Base-by-base conservation (phyloP, 2,113 vertebrate species). In the Nerophis lumbriciformis region DNA sequence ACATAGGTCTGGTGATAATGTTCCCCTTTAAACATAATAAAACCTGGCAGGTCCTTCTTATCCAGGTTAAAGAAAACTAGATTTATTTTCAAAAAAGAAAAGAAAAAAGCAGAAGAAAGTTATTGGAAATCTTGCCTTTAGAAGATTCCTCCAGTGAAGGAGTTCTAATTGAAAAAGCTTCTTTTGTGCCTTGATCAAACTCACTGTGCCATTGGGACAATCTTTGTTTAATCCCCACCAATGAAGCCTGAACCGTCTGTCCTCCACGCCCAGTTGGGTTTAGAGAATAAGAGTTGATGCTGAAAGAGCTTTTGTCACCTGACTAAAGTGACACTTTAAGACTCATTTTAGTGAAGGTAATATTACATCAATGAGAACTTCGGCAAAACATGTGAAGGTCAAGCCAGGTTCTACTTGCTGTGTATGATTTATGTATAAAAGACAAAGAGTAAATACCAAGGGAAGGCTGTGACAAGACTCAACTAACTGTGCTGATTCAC, bases 111-210 rank as follows among this genome's bases (percentile, higher is more conserved):
- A 53, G 16, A 56, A 70, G 49, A 59, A 68, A 73, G 71, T 84
- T 78, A 79, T 53, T 51, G 66, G 49, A 69, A 72, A 66, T 75
- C 61, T 69, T 83, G 75, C 58, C 56, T 69, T 78, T 42, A 57
- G 56, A 11, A 39, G 56, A 77, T 77, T 66, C 74, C 82, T 80
- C 71, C 35, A 51, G 71, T 78, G 78, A 71, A 75, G 58, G 58
- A 55, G 47, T 56, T 66, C 37, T 84, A 81, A 84, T 85, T 83
- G 85, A 86, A 87, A 84, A 65, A 62, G 61, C 65, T 72, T 80
- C 76, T 75, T 75, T 85, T 81, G 85, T 83, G 19, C 76, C 68
- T 69, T 84, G 80, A 84, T 86, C 83, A 87, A 76, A 66, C 68
- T 79, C 73, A 61, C 59, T 76, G 74, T 81, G 83, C 78, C 83